Conservation (phyloP, 2,797 vertebrate genomes). For the Champsocephalus gunnari region DNA sequence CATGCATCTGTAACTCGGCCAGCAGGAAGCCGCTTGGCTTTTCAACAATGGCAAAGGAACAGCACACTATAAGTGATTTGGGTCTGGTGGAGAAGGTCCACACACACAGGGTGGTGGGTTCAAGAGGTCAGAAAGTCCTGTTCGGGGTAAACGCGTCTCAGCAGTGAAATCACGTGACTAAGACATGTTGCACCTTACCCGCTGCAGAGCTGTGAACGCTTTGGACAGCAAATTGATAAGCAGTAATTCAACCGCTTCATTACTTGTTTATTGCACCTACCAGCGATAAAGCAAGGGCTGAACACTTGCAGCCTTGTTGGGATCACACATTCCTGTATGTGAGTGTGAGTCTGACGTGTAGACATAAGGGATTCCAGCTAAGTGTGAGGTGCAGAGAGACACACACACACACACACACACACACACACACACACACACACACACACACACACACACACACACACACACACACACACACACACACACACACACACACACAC, state of each 20-base stretch:
- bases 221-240: conserved; percentile 28
- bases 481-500: neutral
- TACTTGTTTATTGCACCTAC: neutral
- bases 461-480: neutral
- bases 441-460: neutral
- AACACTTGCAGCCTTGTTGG: neutral
- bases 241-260: conserved; percentile 8
- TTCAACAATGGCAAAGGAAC: neutral
- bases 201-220: neutral
- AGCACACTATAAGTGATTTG: neutral
- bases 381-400: conserved; percentile 17
- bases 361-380: conserved; percentile 24
- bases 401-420: neutral
- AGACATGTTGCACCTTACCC: conserved; percentile 20
- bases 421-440: too few species aligned
- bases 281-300: neutral
- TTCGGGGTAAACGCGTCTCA: conserved; percentile 6
- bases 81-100: neutral
- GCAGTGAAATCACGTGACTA: neutral
- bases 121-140: conserved; percentile 33
- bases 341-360: conserved; percentile 14
- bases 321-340: conserved; percentile 22
- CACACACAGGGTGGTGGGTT: neutral
- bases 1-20: neutral
- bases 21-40: neutral